These are phyloP conservation scores for Anguilla pacifica DNA, from an alignment of 2,797 vertebrate genomes.

Conservation along the genomic window DNA sequence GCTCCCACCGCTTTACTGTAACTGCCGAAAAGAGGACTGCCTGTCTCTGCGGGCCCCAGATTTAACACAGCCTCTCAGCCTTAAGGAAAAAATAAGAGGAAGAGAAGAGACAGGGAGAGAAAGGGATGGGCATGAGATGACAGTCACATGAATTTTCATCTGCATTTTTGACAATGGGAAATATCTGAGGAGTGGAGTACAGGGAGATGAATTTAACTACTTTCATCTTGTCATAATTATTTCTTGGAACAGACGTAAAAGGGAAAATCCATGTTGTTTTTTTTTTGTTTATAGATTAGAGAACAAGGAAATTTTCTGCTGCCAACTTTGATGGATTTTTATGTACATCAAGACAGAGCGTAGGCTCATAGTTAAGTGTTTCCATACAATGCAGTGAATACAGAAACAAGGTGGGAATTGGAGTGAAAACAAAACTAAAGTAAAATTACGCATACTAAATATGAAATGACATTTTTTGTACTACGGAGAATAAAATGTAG, in stretches of 20 bases:
- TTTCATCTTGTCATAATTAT: constrained; percentile 82
- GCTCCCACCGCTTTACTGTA: neutral
- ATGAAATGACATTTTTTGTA: neutral
- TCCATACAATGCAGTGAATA: neutral
- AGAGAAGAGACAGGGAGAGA: constrained; percentile 51
- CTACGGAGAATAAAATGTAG: neutral
- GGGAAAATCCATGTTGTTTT: constrained; percentile 67
- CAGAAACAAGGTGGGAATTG: neutral
- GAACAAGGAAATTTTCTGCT: constrained; percentile 72
- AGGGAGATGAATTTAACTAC: constrained; percentile 76
- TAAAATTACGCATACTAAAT: neutral
- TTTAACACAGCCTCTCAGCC: too few species aligned
- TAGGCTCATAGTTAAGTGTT: neutral
- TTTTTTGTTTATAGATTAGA: constrained; percentile 78
- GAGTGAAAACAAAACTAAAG: neutral
- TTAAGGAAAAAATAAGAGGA: neutral
- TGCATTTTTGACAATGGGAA: constrained; percentile 81
- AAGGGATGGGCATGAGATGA: constrained; percentile 62
- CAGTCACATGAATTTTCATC: constrained; percentile 78
- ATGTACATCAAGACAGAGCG: neutral
- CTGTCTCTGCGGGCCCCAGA: neutral
- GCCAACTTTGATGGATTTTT: constrained; percentile 75
- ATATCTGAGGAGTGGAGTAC: constrained; percentile 75
- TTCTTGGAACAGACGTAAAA: constrained; percentile 78
- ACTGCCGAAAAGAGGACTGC: neutral